phyloP scores from a whole-genome alignment of 2,888 invertebrate genomes.

The Brachynemurus nebulosus region DNA sequence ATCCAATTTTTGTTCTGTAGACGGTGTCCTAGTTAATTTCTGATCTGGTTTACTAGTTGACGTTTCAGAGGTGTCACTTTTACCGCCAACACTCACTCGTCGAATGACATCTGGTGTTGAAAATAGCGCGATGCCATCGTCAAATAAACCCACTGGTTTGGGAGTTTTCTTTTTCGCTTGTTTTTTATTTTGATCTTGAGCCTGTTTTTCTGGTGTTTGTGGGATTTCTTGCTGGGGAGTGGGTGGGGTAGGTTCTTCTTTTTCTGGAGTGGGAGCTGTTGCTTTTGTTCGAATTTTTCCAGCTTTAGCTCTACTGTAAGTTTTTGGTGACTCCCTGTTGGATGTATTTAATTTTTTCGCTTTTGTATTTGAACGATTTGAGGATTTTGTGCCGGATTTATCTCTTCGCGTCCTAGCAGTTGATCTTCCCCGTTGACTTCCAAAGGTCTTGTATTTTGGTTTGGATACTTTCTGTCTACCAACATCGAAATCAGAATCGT shows the following conservation, averaged over 20 bases:
- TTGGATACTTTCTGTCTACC: conserved; percentile 13
- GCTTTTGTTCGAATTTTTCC: conserved; percentile 22
- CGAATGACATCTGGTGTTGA: conserved; percentile 67
- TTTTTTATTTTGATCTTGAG: conserved; percentile 22
- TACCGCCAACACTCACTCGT: conserved; percentile 35
- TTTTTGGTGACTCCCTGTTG: too few relatives aligned
- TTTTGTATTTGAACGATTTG: conserved; percentile 12
- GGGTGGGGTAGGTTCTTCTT: conserved; percentile 27
- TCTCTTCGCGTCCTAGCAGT: conserved; percentile 5
- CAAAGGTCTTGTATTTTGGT: conserved; percentile 20
- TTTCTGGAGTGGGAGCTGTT: conserved; percentile 17
- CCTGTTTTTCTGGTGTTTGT: conserved; percentile 15
- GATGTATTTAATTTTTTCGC: too few relatives aligned
- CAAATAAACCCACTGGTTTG: conserved; percentile 32
- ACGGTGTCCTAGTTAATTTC: conserved; percentile 23
- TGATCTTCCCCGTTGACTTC: conserved; percentile 18
- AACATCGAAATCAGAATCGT: conserved; percentile 39
- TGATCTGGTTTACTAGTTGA: conserved; percentile 19
- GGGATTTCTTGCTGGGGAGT: conserved; percentile 21
- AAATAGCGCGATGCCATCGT: conserved; percentile 56
- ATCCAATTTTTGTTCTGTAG: conserved; percentile 2
- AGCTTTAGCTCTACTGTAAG: too few relatives aligned
- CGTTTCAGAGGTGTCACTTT: conserved; percentile 26
- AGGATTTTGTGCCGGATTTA: conserved; percentile 8
- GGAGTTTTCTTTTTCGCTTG: conserved; percentile 32